Percentiles rank a stretch among this genome's conserved stretches.
Evolutionary conservation across 1,140 invertebrate species (phyloP).

Genomic region (Dermatophagoides farinae): DNA sequence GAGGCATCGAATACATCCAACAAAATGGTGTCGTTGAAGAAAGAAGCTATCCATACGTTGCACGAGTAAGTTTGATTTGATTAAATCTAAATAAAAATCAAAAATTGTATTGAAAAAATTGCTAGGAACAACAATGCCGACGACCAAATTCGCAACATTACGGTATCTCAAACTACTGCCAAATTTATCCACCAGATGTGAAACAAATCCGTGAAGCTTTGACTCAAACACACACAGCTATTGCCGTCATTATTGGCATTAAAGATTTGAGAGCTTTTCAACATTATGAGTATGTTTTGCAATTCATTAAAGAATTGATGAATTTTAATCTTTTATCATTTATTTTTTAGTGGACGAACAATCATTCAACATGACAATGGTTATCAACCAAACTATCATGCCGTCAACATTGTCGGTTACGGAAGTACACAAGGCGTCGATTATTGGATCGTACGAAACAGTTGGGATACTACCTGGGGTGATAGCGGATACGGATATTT

Average conservation of each 20-base stretch:
- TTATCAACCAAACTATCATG: neutral
- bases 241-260: neutral
- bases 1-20: slow-evolving; percentile 2
- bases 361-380: neutral
- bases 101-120: neutral
- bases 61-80: neutral
- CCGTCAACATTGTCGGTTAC: slow-evolving; percentile 26
- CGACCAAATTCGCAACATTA: neutral
- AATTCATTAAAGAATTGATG: neutral
- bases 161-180: neutral
- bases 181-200: neutral
- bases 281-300: neutral
- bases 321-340: too few species aligned
- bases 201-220: neutral
- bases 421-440: slow-evolving; percentile 23
- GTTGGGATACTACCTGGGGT: slow-evolving; percentile 29
- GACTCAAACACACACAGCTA: neutral
- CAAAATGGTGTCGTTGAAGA: neutral
- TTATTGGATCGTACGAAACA: slow-evolving; percentile 30
- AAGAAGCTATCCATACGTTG: neutral
- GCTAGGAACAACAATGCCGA: neutral
- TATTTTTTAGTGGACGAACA: too few species aligned
- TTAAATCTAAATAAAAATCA: too few species aligned
- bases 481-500: slow-evolving; percentile 30
- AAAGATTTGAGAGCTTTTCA: neutral